A percentile compares a stretch with the other conserved stretches of the same genome.
Evolutionary conservation across 2,113 vertebrate genomes (phyloP).

Genomic region (Heloderma charlesbogerti): DNA sequence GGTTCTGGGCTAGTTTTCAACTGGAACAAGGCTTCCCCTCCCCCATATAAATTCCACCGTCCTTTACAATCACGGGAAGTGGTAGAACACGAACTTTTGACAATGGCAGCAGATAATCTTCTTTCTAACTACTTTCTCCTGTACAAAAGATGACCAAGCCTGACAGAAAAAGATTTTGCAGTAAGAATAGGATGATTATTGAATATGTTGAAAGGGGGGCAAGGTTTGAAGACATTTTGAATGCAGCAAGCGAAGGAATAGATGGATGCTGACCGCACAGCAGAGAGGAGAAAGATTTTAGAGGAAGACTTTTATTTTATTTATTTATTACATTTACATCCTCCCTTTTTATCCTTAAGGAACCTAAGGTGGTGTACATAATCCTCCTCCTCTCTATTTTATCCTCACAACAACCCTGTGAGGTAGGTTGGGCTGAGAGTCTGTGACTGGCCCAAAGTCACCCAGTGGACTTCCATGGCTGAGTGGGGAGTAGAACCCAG

Average conservation of each 20-base stretch:
- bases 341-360: too few relatives aligned
- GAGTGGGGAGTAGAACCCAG: too few relatives aligned
- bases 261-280: neutral
- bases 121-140: neutral
- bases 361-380: too few relatives aligned
- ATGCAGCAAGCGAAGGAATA: neutral
- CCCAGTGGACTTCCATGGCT: too few relatives aligned
- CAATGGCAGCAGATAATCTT: neutral
- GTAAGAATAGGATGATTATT: neutral
- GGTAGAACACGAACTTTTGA: neutral
- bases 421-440: too few relatives aligned
- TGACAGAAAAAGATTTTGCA: neutral
- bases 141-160: neutral
- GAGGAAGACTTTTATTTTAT: too few relatives aligned
- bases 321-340: too few relatives aligned
- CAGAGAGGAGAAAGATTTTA: neutral
- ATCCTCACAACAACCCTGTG: too few relatives aligned
- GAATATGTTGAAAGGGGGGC: neutral
- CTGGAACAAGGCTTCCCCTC: neutral
- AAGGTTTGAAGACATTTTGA: neutral
- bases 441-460: too few relatives aligned
- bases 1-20: neutral
- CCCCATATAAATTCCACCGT: neutral
- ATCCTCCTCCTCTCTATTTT: too few relatives aligned
- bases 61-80: neutral